Evolutionary conservation across 2,797 vertebrate genomes (phyloP), one percentile per base, ranked within the genome.

Genomic region (Spondyliosoma cantharus): DNA sequence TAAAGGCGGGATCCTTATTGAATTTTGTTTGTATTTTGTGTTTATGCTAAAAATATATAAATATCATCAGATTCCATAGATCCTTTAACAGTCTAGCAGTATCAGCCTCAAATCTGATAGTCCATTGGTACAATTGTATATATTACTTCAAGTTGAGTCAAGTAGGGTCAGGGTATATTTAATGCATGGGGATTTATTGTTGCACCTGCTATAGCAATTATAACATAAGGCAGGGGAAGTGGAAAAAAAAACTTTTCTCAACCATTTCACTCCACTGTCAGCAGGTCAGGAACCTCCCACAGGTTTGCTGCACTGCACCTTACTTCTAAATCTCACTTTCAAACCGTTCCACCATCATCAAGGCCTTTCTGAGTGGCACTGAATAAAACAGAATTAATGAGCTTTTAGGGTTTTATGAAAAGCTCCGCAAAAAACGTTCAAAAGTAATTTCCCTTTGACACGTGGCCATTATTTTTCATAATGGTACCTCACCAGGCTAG

Each of bases 381-480:
- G 43, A 76, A 74, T 61, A 16, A 68, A 75, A 79, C 22, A 0
- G 0, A 0, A 42, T 68, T 25, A 53, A 75, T 60, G 24, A 48
- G 53, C 58, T 83, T 59, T 67, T 16, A 57, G 29, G 61, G 24
- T 6, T 74, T 63, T 14, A 24, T 67, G 29, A 67, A 81, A 76
- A 78, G 77, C 79, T 74, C 82, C 61, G 65, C 71, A 72, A 74
- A 60, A 60, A 32, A 20, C 37, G 61, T 65, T 84, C 27, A 70
- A 67, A 63, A 57, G 50, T 29, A 24, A 64, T 53, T 37, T 68
- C 48, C 70, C 29, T 70, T 49, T 66, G 24, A 74, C 78, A 82
- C 61, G 52, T 61, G 50, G 22, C 60, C 32, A 58, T 69, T 72
- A 20, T 63, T 54, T 69, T 50, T 53, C 37, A 14, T 45, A 7